Evolutionary conservation across 2,113 vertebrate species (phyloP).

Genomic region (Tetraodon nigroviridis): DNA sequence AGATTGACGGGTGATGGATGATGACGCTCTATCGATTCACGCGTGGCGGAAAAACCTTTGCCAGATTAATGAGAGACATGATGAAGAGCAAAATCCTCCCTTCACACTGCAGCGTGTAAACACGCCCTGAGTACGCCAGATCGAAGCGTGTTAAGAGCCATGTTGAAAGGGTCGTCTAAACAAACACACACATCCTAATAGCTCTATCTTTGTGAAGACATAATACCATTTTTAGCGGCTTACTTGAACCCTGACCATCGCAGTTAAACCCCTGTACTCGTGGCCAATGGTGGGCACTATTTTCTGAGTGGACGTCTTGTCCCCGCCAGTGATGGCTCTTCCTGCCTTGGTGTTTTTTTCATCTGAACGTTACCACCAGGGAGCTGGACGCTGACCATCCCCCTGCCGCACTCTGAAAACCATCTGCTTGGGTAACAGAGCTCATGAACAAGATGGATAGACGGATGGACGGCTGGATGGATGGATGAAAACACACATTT

Average conservation of each 20-base stretch:
- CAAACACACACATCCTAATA: background rate
- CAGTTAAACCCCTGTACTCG: too few species aligned
- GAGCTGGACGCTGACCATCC: slow-evolving; percentile 21
- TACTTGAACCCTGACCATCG: too few species aligned
- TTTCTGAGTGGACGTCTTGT: slow-evolving; percentile 34
- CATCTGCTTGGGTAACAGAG: slow-evolving; percentile 42
- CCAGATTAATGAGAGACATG: slow-evolving; percentile 50
- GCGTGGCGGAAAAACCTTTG: slow-evolving; percentile 27
- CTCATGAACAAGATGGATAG: slow-evolving; percentile 21
- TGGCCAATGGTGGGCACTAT: slow-evolving; percentile 32
- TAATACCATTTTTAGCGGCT: too few species aligned
- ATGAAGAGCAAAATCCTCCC: slow-evolving; percentile 35
- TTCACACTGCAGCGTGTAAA: slow-evolving; percentile 29
- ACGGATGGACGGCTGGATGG: slow-evolving; percentile 9
- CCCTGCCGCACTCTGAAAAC: slow-evolving; percentile 42
- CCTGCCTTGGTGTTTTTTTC: background rate
- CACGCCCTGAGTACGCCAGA: slow-evolving; percentile 25
- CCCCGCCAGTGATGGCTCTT: slow-evolving; percentile 18
- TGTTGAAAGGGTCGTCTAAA: slow-evolving; percentile 22
- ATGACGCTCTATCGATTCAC: slow-evolving; percentile 47
- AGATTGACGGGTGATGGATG: slow-evolving; percentile 51
- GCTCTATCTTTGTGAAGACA: background rate
- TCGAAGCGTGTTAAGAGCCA: slow-evolving; percentile 18
- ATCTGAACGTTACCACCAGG: slow-evolving; percentile 3
- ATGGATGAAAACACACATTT: slow-evolving; percentile 15